Base-by-base conservation (phyloP, 1,140 invertebrate species). In the Neuroterus valhalla region DNA sequence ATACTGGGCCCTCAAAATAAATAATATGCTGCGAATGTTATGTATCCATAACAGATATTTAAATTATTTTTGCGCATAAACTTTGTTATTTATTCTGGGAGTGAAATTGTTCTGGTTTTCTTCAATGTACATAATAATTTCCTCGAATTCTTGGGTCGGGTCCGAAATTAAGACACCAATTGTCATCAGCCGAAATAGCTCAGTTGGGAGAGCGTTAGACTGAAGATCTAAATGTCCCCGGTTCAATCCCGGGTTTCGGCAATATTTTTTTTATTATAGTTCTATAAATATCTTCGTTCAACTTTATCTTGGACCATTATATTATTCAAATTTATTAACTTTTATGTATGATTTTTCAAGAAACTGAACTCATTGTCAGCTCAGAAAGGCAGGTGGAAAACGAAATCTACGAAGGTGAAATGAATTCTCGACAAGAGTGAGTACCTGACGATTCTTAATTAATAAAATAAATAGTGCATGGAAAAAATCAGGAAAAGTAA, bases 121-220 rank as follows among this genome's bases (percentile, higher is more conserved):
- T 42, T 45, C 5, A 17, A n/a, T 55, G 11, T 43, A 62, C 12
- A 66, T 10, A 55, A 8, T 71, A 52, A 71, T 31, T 55, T 71
- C 10, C 31, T 46, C 0, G n/a, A 48, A 50, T 52, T 67, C 11
- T 50, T 45, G 21, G 15, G 2, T 1, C 17, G 15, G 26, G 0
- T 21, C n/a, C 21, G n/a, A 46, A 5, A 21, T 6, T 72, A 17
- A 46, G 48, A 68, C 15, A 4, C 44, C 11, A 3, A 52, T 5
- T 50, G 0, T 23, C 86, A 74, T 79, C 43, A 72, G 91, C 91
- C 91, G 91, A 91, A 91, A 92, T 92, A 92, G 91, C 91, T 92
- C 90, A 91, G 91, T 91, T 91, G 90, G 90, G 89, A 91, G 90
- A 91, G 90, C 89, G 90, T 38, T 38, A 38, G 31, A 38, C 31